Conservation (phyloP, 2,797 vertebrate species). For the Staurois parvus region DNA sequence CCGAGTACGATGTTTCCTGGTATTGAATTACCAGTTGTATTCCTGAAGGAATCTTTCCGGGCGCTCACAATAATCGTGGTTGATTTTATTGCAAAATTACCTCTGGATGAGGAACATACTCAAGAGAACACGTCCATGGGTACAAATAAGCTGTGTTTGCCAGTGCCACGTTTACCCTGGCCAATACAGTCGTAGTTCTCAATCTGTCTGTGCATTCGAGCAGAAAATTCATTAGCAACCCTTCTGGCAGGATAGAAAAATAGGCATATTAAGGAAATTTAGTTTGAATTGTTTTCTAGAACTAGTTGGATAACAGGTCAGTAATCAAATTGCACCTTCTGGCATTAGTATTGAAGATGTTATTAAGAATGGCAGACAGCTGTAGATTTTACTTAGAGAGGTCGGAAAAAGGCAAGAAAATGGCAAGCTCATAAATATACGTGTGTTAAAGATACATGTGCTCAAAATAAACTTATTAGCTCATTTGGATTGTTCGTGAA, state of each 20-base stretch:
- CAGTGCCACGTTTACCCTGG: conserved; percentile 69
- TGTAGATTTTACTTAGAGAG: conserved; percentile 64
- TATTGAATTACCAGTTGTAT: conserved; percentile 73
- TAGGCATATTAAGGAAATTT: conserved; percentile 76
- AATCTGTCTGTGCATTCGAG: conserved; percentile 81
- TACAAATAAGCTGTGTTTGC: conserved; percentile 72
- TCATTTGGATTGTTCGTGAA: neutral
- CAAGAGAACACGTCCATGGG: conserved; percentile 77
- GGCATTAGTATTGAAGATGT: conserved; percentile 71
- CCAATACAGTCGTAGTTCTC: conserved; percentile 72
- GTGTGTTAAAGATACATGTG: conserved; percentile 36
- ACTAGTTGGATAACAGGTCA: conserved; percentile 71
- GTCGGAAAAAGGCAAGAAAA: conserved; percentile 50
- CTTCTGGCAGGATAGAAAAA: conserved; percentile 76
- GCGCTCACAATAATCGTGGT: conserved; percentile 74
- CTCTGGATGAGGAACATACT: conserved; percentile 73
- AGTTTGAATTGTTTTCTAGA: conserved; percentile 72
- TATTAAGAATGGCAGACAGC: conserved; percentile 67
- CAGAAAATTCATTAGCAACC: conserved; percentile 81
- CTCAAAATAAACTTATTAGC: neutral
- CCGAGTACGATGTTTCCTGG: conserved; percentile 73
- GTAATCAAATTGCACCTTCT: conserved; percentile 71
- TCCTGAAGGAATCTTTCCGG: conserved; percentile 70
- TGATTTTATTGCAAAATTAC: conserved; percentile 81
- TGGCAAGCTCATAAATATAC: conserved; percentile 53